Conservation (phyloP, 1,140 invertebrate genomes). For the Pseudobourletiella spinata region DNA sequence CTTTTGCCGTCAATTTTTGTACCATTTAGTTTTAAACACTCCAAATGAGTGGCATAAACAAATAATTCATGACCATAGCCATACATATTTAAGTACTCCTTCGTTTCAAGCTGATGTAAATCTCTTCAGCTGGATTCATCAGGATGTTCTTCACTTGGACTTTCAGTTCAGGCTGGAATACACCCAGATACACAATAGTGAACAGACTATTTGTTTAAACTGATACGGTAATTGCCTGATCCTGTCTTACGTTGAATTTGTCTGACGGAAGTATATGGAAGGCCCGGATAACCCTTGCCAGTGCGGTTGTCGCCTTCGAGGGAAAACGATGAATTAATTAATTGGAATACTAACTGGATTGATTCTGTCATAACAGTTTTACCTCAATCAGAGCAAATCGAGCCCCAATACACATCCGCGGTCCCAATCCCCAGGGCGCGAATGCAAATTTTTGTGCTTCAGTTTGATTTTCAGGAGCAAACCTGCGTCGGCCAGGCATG, state of each 20-base stretch:
- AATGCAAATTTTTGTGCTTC: conserved; percentile 34
- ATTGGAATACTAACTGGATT: too few relatives aligned
- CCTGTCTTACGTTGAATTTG: conserved; percentile 25
- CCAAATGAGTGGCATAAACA: too few relatives aligned
- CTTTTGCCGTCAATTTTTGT: too few relatives aligned
- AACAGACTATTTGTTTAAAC: too few relatives aligned
- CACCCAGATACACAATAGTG: too few relatives aligned
- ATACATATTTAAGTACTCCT: too few relatives aligned
- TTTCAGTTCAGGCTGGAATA: conserved; percentile 18
- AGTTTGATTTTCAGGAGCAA: conserved; percentile 33
- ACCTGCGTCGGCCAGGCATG: conserved; percentile 19
- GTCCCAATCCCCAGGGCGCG: conserved; percentile 31
- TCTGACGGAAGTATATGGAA: conserved; percentile 17
- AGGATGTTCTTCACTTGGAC: conserved; percentile 31
- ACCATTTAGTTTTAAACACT: too few relatives aligned
- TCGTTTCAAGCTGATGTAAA: conserved; percentile 23
- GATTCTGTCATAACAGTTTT: too few relatives aligned
- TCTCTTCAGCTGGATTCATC: conserved; percentile 33
- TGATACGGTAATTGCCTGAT: too few relatives aligned
- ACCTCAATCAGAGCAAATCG: conserved; percentile 31
- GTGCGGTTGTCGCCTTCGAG: background rate
- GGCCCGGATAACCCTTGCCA: conserved; percentile 5
- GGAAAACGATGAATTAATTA: background rate
- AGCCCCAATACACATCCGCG: conserved; percentile 34
- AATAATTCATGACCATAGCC: too few relatives aligned